Evolutionary conservation across 2,888 invertebrate genomes (phyloP), one percentile per base, ranked within the genome.

Genomic region (Agonum fuliginosum): DNA sequence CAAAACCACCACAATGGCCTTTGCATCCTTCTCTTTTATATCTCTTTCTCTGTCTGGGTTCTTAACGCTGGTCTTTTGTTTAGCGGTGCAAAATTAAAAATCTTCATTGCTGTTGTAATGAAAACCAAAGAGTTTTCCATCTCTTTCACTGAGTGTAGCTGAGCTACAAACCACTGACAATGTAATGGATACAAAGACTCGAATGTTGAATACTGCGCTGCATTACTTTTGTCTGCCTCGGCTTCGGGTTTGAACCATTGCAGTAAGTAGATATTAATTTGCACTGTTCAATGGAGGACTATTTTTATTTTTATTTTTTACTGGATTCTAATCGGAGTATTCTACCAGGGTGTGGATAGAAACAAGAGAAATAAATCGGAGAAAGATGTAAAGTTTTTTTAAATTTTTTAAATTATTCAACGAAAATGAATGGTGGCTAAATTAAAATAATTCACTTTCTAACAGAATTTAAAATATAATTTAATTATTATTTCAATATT

Each of bases 81-180:
- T 72, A 51, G 58, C 37, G 80, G 80, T 80, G 81, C 79, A 80
- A 81, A 80, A 81, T 81, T 81, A 81, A 81, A 81, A 81, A 80
- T 80, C 80, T 80, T 80, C 81, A 80, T 80, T 79, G 79, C 79
- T 22, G 78, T 77, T 78, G 78, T 80, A 79, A 80, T 80, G 80
- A 80, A 80, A 78, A 79, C 80, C 71, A 54, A 54, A 72, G 41
- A 41, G 54, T 12, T 65, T 24, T 67, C 41, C 12, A 10, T 67
- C 67, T 67, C 20, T 17, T 41, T 67, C 67, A 10, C 30, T n/a
- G n/a, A n/a, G n/a, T n/a, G n/a, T n/a, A n/a, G n/a, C n/a, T n/a
- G n/a, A n/a, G n/a, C n/a, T n/a, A n/a, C n/a, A n/a, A n/a, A 30
- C 4, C 27, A 51, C 51, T 22, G 51, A 22, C 51, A 51, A 20